Percentiles rank a stretch among this genome's conserved stretches.
Evolutionary conservation across 2,113 vertebrate genomes (phyloP).

Genomic region (Struthidea cinerea): DNA sequence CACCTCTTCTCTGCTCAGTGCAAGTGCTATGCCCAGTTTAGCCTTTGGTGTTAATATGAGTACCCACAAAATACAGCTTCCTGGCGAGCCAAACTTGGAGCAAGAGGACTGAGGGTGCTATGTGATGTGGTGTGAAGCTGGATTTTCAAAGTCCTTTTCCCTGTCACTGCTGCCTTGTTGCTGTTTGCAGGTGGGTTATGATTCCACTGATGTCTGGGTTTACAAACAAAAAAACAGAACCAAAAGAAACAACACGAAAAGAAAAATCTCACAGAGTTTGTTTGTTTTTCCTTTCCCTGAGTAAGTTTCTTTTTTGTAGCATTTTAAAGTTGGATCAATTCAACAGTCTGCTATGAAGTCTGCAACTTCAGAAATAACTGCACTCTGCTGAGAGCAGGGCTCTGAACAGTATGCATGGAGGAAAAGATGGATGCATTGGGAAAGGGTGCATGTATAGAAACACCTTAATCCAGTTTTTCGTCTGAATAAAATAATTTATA

Average conservation of each 20-base stretch:
- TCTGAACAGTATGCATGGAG: neutral
- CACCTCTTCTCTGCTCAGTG: neutral
- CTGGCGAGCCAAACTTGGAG: neutral
- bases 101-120: neutral
- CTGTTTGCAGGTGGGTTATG: neutral
- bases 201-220: neutral
- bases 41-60: neutral
- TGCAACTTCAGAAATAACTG: neutral
- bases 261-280: neutral
- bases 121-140: accelerated
- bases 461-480: neutral
- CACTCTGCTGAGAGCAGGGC: neutral
- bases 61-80: neutral
- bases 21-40: neutral
- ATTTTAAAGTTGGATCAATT: neutral
- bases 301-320: neutral
- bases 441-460: neutral
- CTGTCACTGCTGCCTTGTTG: neutral
- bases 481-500: neutral
- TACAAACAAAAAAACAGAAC: neutral
- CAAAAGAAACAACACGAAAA: neutral
- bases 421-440: neutral
- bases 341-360: neutral
- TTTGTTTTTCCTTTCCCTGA: neutral
- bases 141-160: neutral